Base-by-base conservation (phyloP, 2,113 vertebrate species). In the Cryptomyrus ogoouensis region DNA sequence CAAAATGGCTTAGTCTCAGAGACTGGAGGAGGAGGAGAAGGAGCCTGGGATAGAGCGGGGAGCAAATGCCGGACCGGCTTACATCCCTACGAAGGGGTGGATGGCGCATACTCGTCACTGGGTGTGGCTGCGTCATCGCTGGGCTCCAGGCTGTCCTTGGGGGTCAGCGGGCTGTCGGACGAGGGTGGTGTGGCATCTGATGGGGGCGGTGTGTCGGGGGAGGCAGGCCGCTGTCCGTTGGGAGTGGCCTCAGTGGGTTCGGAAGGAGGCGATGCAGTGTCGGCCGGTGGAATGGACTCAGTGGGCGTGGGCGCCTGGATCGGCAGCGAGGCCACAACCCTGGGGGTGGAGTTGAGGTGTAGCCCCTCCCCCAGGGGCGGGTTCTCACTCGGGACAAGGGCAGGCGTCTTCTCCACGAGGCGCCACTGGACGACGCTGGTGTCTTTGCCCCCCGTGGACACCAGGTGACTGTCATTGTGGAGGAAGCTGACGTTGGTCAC, bases 401-500 rank as follows among this genome's bases (percentile, higher is more conserved):
- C 96, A 91, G 92, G 95, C 66, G 95, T 94, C 92, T 98, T 98
- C 92, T 98, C 97, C 88, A 99, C 95, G 83, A 99, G 93, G 91
- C 97, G 97, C 98, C 98, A 99, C 80, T 99, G 98, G 94, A 99
- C 98, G 94, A 99, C 97, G 94, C 98, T 99, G 95, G 94, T 99
- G 96, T 99, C 98, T 93, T 99, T 99, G 56, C 98, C 98, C 87
- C 98, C 98, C 62, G 98, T 99, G 49, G 98, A 99, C 94, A 99
- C 96, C 93, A 99, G 96, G 94, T 99, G 98, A 92, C 96, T 95
- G 91, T 99, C 98, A 0, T 93, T 96, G 66, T 96, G 95, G 91
- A 98, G 97, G 93, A 99, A 99, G 94, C 97, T 99, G 93, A 99
- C 98, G 0, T 99, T 99, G 94, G 98, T 99, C 95, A 99, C 98